Evolutionary conservation across 2,888 invertebrate species (phyloP).

Genomic region (Flabesymbios commensalis): DNA sequence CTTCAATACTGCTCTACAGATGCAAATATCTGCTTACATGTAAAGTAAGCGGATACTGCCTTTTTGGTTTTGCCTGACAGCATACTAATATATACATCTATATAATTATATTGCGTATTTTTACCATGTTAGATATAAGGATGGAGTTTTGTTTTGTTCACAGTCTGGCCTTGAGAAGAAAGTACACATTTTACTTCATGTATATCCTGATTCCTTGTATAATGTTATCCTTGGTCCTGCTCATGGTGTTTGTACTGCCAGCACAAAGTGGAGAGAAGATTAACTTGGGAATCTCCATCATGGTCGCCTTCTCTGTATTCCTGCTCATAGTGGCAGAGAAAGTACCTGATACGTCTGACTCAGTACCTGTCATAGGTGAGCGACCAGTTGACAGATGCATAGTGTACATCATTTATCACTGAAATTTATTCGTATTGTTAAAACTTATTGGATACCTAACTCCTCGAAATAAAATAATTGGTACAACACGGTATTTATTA

Average conservation of each 20-base stretch:
- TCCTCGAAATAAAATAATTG: no score
- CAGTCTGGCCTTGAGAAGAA: constrained; percentile 30
- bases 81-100: no score
- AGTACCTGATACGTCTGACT: constrained; percentile 39
- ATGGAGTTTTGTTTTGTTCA: constrained; percentile 15
- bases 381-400: not conserved
- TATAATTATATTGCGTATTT: no score
- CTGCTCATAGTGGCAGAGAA: constrained; percentile 42
- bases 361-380: constrained; percentile 41
- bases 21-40: no score
- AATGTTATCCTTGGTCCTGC: constrained; percentile 41
- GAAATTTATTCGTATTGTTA: no score
- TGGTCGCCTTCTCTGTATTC: constrained; percentile 43
- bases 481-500: no score
- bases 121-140: not conserved
- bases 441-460: no score
- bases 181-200: constrained; percentile 37
- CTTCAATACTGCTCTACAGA: no score
- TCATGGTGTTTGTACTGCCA: constrained; percentile 40
- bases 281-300: constrained; percentile 40
- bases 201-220: constrained; percentile 43
- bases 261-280: constrained; percentile 44
- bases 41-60: no score
- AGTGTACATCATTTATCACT: no score
- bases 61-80: no score